Evolutionary conservation across 2,797 vertebrate genomes (phyloP), one percentile per base, ranked within the genome.

Genomic region (Darevskia mixta): DNA sequence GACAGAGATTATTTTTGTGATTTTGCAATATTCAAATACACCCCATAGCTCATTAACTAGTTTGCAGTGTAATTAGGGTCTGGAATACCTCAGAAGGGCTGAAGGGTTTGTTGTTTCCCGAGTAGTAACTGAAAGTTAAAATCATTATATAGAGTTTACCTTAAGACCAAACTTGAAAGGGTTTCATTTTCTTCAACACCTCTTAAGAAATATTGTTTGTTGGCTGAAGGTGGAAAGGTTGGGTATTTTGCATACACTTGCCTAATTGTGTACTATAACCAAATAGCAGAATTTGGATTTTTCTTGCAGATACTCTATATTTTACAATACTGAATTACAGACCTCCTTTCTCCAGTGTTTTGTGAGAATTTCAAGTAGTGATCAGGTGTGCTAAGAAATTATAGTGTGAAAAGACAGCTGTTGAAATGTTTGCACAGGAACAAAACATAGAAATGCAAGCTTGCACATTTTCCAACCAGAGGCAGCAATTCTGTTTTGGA

Each of bases 1-100:
- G 90, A 95, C 96, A 91, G 93, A 97, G 95, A 96, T 97, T 95
- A 95, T 97, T 96, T 96, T 96, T 92, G 90, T 92, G 93, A 97
- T 96, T 96, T 95, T 3, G 45, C 87, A 91, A 90, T 95, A 96
- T 96, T 96, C 96, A 95, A 93, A 90, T 94, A 95, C 92, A 94
- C 97, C 96, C 96, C 96, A 97, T 95, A 96, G 93, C 96, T 97
- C 96, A 97, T 97, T 97, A 97, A 95, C 94, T 89, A 94, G 94
- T 95, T 94, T 95, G 93, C 92, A 89, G 86, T 94, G 94, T 96
- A 96, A 91, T 95, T 95, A 96, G 95, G 92, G 93, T 94, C 86
- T 96, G 91, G 90, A 86, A 94, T 93, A 83, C 87, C 95, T 94
- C 94, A 81, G 87, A 95, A 93, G 95, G 38, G 86, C 95, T 93